Percentiles rank a stretch among this genome's conserved stretches.
Conservation (phyloP, 2,797 vertebrate species). For the Lithobates sylvaticus region DNA sequence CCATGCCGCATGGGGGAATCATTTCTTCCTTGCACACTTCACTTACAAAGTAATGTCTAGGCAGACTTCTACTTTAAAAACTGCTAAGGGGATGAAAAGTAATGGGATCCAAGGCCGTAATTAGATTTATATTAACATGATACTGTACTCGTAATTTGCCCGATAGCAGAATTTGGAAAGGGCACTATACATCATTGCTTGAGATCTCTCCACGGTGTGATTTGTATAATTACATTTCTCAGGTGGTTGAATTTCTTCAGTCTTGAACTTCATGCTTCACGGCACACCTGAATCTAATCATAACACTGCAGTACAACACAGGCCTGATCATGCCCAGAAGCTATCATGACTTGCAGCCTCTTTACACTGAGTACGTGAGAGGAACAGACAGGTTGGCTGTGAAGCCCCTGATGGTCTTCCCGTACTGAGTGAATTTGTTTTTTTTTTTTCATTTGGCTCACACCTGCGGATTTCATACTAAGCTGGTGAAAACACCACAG, state of each 20-base stretch:
- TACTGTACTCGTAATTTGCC: constrained; percentile 38
- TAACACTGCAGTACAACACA: constrained; percentile 43
- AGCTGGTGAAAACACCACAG: constrained; percentile 20
- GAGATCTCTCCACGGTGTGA: constrained; percentile 40
- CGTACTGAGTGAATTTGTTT: not conserved
- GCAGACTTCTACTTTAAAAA: not conserved
- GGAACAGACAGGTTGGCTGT: constrained; percentile 53
- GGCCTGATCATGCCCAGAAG: constrained; percentile 50
- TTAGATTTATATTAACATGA: constrained; percentile 28
- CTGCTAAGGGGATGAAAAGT: not conserved
- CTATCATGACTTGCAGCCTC: constrained; percentile 47
- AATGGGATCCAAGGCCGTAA: constrained; percentile 30
- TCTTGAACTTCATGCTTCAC: constrained; percentile 47
- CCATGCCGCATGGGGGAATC: not conserved
- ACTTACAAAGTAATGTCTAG: not conserved
- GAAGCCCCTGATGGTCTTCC: constrained; percentile 31
- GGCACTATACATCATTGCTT: constrained; percentile 31
- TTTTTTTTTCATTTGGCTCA: constrained; percentile 39
- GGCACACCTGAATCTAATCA: constrained; percentile 54
- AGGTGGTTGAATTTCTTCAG: constrained; percentile 47
- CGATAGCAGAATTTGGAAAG: constrained; percentile 45
- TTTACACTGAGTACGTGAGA: constrained; percentile 47
- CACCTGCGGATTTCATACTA: constrained; percentile 35
- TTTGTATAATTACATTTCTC: constrained; percentile 59
- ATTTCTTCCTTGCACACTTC: not conserved